Evolutionary conservation across 2,888 invertebrate species (phyloP).

Genomic region (Ophion slaviceki): DNA sequence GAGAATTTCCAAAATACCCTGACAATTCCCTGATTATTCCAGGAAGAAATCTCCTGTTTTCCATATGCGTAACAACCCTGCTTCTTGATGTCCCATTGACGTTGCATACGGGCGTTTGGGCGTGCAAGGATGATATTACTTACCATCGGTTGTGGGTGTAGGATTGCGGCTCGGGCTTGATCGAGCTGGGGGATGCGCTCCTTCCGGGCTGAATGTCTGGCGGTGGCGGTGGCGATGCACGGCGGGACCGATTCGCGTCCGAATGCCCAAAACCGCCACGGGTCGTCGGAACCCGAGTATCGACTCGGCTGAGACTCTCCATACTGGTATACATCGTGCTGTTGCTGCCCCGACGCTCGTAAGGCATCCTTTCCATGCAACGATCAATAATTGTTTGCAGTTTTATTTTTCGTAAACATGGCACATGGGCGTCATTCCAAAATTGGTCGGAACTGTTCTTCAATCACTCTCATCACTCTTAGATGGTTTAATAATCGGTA

Average conservation of each 20-base stretch:
- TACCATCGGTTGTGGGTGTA: conserved; percentile 76
- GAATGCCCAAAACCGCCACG: conserved; percentile 71
- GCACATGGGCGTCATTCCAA: too few species aligned
- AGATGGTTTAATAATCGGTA: too few species aligned
- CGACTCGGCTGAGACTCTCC: conserved; percentile 80
- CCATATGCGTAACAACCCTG: neutral
- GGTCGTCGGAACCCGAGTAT: conserved; percentile 77
- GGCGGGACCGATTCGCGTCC: conserved; percentile 71
- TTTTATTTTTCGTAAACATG: too few species aligned
- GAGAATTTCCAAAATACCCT: too few species aligned
- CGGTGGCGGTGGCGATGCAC: conserved; percentile 45
- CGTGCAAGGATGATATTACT: conserved; percentile 12
- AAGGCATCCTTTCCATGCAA: conserved; percentile 63
- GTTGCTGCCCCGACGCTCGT: conserved; percentile 81
- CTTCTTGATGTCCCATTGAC: neutral
- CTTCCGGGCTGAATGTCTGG: conserved; percentile 64
- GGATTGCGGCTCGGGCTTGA: conserved; percentile 70
- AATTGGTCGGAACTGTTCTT: too few species aligned
- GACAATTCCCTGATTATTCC: too few species aligned
- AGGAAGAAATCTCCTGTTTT: too few species aligned
- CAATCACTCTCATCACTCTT: too few species aligned
- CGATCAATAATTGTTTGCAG: too few species aligned
- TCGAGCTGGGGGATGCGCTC: conserved; percentile 66
- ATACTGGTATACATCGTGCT: conserved; percentile 82
- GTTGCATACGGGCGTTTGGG: neutral